phyloP scores from a whole-genome alignment of 2,888 invertebrate genomes.

The Patella ulyssiponensis region DNA sequence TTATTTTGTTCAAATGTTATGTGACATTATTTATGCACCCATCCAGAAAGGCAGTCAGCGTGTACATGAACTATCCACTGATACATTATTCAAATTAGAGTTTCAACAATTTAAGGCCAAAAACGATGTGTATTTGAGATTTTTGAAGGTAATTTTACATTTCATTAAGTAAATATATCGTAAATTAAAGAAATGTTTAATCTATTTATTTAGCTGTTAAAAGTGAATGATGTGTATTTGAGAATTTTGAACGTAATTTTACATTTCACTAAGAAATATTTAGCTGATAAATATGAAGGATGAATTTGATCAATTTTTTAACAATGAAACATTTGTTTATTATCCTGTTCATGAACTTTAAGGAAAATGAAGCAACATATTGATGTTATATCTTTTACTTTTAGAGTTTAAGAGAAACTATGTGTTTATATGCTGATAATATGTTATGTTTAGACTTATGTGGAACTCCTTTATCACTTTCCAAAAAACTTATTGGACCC shows the following conservation, averaged over 20 bases:
- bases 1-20: conserved; percentile 47
- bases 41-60: neutral
- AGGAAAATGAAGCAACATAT: too few species aligned
- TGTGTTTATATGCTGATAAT: conserved; percentile 57
- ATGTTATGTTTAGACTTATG: conserved; percentile 65
- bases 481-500: conserved; percentile 50
- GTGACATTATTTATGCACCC: conserved; percentile 42
- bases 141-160: neutral
- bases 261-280: too few species aligned
- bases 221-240: too few species aligned
- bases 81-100: neutral
- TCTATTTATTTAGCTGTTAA: too few species aligned
- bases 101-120: neutral
- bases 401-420: conserved; percentile 43
- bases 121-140: neutral
- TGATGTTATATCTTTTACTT: conserved; percentile 13
- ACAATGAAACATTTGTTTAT: too few species aligned
- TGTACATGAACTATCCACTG: neutral
- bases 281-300: too few species aligned
- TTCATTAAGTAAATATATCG: too few species aligned
- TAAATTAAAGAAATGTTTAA: too few species aligned
- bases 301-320: too few species aligned
- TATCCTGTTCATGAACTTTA: too few species aligned
- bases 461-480: conserved; percentile 49
- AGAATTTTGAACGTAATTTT: too few species aligned